Percentiles rank a stretch among this genome's conserved stretches.
Conservation (phyloP, 2,113 vertebrate genomes). For the Lepus americanus region DNA sequence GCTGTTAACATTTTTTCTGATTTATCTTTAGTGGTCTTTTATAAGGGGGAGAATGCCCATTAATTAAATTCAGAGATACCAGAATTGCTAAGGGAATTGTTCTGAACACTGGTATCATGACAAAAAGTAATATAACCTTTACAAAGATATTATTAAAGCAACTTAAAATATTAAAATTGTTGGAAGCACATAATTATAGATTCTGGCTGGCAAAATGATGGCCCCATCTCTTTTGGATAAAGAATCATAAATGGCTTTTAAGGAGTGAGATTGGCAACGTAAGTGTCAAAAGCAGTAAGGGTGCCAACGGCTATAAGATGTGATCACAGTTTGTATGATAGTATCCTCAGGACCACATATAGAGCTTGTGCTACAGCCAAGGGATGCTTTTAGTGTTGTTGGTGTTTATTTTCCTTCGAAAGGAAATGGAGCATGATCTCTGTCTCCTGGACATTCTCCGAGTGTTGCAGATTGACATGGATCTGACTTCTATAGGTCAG, state of each 20-base stretch:
- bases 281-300: background rate
- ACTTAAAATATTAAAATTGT: slow-evolving; percentile 75
- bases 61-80: slow-evolving; percentile 78
- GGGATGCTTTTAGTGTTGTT: background rate
- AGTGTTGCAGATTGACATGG: background rate
- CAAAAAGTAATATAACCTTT: slow-evolving; percentile 76
- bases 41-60: slow-evolving; percentile 56
- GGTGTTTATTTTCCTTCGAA: slow-evolving; percentile 27
- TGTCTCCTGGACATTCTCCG: background rate
- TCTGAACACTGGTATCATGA: slow-evolving; percentile 52
- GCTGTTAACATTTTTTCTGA: slow-evolving; percentile 75
- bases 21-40: slow-evolving; percentile 73
- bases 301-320: background rate
- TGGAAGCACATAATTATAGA: slow-evolving; percentile 66
- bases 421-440: background rate
- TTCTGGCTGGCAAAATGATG: slow-evolving; percentile 47
- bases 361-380: background rate
- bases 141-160: slow-evolving; percentile 72
- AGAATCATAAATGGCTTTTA: slow-evolving; percentile 19
- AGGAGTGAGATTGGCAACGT: background rate
- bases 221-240: slow-evolving; percentile 42
- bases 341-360: background rate
- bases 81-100: slow-evolving; percentile 72
- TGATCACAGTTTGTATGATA: background rate
- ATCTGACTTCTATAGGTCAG: background rate